These are phyloP conservation scores for Cryptocephalus primarius DNA, from an alignment of 2,888 invertebrate genomes.

Conservation along the genomic window DNA sequence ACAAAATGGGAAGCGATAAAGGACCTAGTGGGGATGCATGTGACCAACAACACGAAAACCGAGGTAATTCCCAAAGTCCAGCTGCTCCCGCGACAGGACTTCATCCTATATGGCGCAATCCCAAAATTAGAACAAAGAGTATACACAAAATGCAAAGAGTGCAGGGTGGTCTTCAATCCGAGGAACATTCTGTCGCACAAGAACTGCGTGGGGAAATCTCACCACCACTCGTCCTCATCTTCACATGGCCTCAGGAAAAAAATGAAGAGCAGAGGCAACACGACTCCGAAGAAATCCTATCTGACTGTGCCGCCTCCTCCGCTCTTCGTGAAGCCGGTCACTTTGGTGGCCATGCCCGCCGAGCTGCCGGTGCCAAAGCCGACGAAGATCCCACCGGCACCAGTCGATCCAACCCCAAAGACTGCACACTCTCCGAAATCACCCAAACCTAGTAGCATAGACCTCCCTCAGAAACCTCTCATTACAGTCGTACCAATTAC, in stretches of 20 bases:
- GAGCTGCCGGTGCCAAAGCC: too few relatives aligned
- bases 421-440: constrained; percentile 9
- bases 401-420: constrained; percentile 5
- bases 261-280: constrained; percentile 27
- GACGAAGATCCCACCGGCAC: background rate
- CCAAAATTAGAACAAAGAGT: constrained; percentile 31
- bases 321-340: constrained; percentile 18
- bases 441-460: constrained; percentile 1
- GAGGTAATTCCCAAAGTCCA: constrained; percentile 14
- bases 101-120: constrained; percentile 29
- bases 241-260: constrained; percentile 25
- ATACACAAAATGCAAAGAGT: constrained; percentile 29
- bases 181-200: constrained; percentile 15
- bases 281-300: constrained; percentile 19
- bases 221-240: constrained; percentile 11
- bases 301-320: constrained; percentile 13
- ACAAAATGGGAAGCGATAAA: constrained; percentile 16
- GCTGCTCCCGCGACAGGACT: constrained; percentile 29
- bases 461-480: background rate
- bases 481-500: background rate
- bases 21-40: constrained; percentile 12
- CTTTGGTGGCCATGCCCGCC: background rate
- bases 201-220: constrained; percentile 18
- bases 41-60: constrained; percentile 2
- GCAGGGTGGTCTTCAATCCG: constrained; percentile 19